Percentiles rank a stretch among this genome's conserved stretches.
phyloP scores from a whole-genome alignment of 2,888 invertebrate genomes.

The Nipponacmea schrenckii region DNA sequence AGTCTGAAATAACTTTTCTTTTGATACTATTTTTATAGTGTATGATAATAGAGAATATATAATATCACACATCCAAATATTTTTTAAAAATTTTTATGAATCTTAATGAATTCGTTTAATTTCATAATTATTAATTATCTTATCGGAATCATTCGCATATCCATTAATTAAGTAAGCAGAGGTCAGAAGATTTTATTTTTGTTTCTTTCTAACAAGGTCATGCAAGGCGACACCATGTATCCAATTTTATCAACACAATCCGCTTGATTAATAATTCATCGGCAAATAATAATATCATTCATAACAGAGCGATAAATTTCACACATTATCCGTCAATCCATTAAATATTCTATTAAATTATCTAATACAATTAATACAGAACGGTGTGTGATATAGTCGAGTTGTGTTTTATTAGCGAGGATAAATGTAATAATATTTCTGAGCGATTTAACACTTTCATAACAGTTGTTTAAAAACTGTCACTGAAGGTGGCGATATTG shows the following conservation, averaged over 20 bases:
- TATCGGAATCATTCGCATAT: too few relatives aligned
- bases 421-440: background rate
- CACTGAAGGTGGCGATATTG: background rate
- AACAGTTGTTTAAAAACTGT: background rate
- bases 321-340: background rate
- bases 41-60: too few relatives aligned
- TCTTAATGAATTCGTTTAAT: too few relatives aligned
- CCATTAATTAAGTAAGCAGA: too few relatives aligned
- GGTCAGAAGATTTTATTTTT: too few relatives aligned
- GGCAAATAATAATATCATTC: background rate
- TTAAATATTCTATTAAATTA: conserved; percentile 2
- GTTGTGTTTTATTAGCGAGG: too few relatives aligned
- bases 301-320: background rate
- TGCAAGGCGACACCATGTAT: background rate
- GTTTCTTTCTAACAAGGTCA: background rate
- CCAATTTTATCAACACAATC: background rate
- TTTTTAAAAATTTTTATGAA: too few relatives aligned
- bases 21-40: too few relatives aligned
- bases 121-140: too few relatives aligned
- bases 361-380: background rate
- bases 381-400: too few relatives aligned
- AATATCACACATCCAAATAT: too few relatives aligned
- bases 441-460: background rate
- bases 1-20: too few relatives aligned
- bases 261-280: background rate